Evolutionary conservation across 2,113 vertebrate species (phyloP), one percentile per base, ranked within the genome.

Genomic region (Herpetotheres cachinnans): DNA sequence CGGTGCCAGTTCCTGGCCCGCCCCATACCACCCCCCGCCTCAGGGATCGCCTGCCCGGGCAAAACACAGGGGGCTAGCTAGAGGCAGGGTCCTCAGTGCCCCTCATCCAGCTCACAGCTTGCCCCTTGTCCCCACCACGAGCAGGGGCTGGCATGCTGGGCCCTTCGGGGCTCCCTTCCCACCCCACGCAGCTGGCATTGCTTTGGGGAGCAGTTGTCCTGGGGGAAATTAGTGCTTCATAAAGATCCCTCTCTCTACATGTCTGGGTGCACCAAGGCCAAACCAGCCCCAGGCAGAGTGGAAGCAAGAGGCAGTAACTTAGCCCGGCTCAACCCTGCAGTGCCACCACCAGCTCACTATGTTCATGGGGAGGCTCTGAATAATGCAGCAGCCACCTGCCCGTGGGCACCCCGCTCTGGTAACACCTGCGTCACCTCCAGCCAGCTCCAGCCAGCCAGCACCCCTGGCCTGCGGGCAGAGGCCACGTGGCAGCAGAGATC

Each of bases 291-390:
- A 34, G 65, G n/a, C 69, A 54, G 59, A 73, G 25, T 2, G 11
- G 38, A 82, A 74, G 5, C 0, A 2, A 82, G 38, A 72, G 36
- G 47, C 29, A 78, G 7, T 11, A 46, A 13, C 46, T 17, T 4
- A 18, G 38, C 27, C 22, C 0, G 3, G 8, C 20, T 18, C 0
- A 18, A 72, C 20, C 44, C 74, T 4, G 11, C 76, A 0, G 1
- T 69, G 32, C 46, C 40, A 76, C 56, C 27, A 69, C 11, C 30
- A 50, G 55, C 77, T 78, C 65, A 54, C 0, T 25, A 58, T 89
- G 27, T 10, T 66, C 61, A 27, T 2, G 30, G 36, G 61, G 59
- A 55, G 10, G 26, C 36, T 93, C 22, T 84, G 84, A 89, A 89
- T 91, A 91, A 95, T 82, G 79, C 65, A 95, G 72, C 17, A 81